phyloP scores from a whole-genome alignment of 1,140 invertebrate species.

The Drosophila pectinifera region DNA sequence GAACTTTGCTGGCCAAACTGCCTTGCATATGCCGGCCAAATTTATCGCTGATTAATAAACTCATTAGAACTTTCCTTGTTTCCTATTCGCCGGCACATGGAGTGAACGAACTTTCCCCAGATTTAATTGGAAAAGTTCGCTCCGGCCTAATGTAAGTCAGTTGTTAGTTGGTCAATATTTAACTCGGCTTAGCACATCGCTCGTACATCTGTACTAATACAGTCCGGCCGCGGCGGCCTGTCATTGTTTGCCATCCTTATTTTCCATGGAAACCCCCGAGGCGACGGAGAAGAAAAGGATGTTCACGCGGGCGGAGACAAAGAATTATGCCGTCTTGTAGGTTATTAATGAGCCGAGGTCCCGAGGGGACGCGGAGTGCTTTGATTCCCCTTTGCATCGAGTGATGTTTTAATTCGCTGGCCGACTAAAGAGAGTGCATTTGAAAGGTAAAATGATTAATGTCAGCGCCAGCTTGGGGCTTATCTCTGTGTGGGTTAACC shows the following conservation, averaged over 20 bases:
- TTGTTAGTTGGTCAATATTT: conserved; percentile 47
- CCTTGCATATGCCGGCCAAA: conserved; percentile 45
- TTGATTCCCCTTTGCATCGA: conserved; percentile 33
- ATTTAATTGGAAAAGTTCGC: conserved; percentile 78
- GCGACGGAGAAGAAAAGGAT: conserved; percentile 29
- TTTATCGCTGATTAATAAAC: conserved; percentile 77
- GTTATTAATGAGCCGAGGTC: conserved; percentile 56
- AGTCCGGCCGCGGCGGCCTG: neutral
- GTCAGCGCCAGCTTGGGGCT: conserved; percentile 24
- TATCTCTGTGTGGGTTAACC: conserved; percentile 44
- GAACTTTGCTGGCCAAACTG: conserved; percentile 9
- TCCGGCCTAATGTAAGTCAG: conserved; percentile 22
- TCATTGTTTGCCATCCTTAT: conserved; percentile 36
- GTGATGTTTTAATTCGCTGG: conserved; percentile 51
- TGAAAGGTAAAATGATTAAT: conserved; percentile 62
- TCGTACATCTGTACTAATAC: conserved; percentile 11
- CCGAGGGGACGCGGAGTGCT: conserved; percentile 10
- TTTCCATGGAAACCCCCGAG: conserved; percentile 29
- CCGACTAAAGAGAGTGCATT: conserved; percentile 49
- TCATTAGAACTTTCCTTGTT: conserved; percentile 76
- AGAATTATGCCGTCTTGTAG: conserved; percentile 55
- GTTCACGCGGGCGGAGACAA: conserved; percentile 39
- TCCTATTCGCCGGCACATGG: conserved; percentile 38
- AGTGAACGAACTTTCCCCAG: conserved; percentile 34
- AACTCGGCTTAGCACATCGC: conserved; percentile 14